Conservation (phyloP, 2,797 vertebrate genomes). For the Valencia hispanica region DNA sequence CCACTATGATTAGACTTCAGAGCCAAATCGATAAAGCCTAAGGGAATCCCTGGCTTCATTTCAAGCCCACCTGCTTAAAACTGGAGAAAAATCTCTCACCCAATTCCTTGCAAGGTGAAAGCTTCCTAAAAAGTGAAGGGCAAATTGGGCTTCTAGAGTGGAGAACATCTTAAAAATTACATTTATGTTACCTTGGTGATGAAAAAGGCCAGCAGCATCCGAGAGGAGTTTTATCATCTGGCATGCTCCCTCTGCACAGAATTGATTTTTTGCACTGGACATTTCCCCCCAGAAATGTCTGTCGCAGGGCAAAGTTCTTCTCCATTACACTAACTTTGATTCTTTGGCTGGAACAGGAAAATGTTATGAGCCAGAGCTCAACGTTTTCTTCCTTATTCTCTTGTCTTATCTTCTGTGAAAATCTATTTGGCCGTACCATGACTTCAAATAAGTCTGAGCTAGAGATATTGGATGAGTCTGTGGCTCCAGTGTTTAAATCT, state of each 20-base stretch:
- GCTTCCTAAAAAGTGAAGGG: constrained; percentile 40
- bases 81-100: constrained; percentile 30
- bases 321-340: constrained; percentile 60
- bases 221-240: constrained; percentile 58
- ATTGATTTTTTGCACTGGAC: constrained; percentile 47
- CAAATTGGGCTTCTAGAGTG: constrained; percentile 60
- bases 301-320: constrained; percentile 53
- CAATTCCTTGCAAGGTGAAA: constrained; percentile 45
- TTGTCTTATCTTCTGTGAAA: constrained; percentile 20
- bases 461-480: neutral
- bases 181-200: constrained; percentile 64
- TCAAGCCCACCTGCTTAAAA: constrained; percentile 39
- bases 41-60: constrained; percentile 33
- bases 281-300: constrained; percentile 35
- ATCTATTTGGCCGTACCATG: constrained; percentile 2
- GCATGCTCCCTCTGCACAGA: constrained; percentile 42
- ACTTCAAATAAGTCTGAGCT: neutral
- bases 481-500: neutral
- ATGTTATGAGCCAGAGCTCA: constrained; percentile 43
- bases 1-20: constrained; percentile 40
- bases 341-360: constrained; percentile 56
- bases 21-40: constrained; percentile 46
- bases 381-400: constrained; percentile 33
- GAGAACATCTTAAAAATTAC: constrained; percentile 59
- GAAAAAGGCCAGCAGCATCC: constrained; percentile 50